Base-by-base conservation (phyloP, 2,888 invertebrate genomes). In the Drosophila meridionalis region DNA sequence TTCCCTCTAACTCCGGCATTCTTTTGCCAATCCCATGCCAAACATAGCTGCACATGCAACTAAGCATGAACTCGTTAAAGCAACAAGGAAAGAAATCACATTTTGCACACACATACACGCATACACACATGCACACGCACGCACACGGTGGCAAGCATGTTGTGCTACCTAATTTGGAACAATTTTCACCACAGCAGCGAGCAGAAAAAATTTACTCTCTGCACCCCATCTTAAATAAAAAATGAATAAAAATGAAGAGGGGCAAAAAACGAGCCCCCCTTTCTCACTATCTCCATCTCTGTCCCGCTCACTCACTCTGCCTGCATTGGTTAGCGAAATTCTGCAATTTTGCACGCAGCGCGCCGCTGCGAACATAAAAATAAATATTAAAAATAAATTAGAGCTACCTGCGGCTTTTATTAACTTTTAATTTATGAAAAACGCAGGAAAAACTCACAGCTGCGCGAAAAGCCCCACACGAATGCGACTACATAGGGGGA, bases 331-430 rank as follows among this genome's bases (percentile, higher is more conserved):
- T 20, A 14, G 32, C 32, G 40, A 45, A 55, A 42, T 63, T 85
- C 45, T 69, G 69, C 69, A 83, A 83, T 80, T 83, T 68, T 73
- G 69, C 87, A 86, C 87, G 87, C 83, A 73, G 71, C 69, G 67
- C 71, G 79, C 70, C 74, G 36, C 76, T 62, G 70, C 83, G 62
- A 63, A 71, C 73, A 82, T 80, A 70, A 70, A 89, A 85, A 87
- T 85, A 88, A 83, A 81, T 85, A 85, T 90, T 73, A 90, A 88
- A 90, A 88, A 88, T 80, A 87, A 88, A 90, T 87, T 83, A 90
- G 78, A 85, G 77, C 86, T 86, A 79, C 83, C 80, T 74, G 89
- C 67, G 76, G 83, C 60, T 84, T 87, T 88, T 83, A 88, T 88
- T 90, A 86, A 86, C 79, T 85, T 89, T 85, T 79, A 78, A 88